Evolutionary conservation across 2,797 vertebrate genomes (phyloP), one percentile per base, ranked within the genome.

Genomic region (Hippopotamyrus pictus): DNA sequence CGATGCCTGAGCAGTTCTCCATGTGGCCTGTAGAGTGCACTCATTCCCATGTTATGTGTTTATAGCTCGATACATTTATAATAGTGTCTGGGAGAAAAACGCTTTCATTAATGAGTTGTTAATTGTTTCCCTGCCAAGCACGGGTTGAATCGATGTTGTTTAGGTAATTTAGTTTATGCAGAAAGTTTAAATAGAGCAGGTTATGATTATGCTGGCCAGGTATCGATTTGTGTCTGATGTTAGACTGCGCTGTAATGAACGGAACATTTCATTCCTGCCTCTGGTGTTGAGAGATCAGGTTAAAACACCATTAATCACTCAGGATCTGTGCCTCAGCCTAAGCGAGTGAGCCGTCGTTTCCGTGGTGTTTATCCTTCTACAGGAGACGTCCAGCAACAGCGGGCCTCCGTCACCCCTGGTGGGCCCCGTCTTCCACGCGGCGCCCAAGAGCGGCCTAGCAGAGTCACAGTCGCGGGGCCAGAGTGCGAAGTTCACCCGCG

Each of bases 361-460:
- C 59, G 25, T 50, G 11, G n/a, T n/a, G 33, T 90, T 9, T 85
- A 87, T 6, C 12, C n/a, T 89, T 87, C 69, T 65, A 17, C 92
- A 98, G 97, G 97, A 97, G 91, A 94, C 93, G 17, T 96, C 94
- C 89, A 96, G 95, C 93, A 96, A 96, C 92, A 97, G 97, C 29
- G 96, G 94, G 0, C 96, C 97, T 17, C 95, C 97, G 3, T 99
- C 97, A 89, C 97, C 98, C 57, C 93, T 94, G 51, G 91, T 94
- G 89, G 90, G 94, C 69, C 92, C 94, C 54, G 95, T 82, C 0
- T 19, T 90, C 46, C 96, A 95, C 86, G 93, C 93, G 59, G 92
- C 95, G 19, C 91, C 94, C 94, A 96, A 97, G 95, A 97, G 93
- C 53, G 97, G 97, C 93, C 92, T 98, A 69, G 95, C 96, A 37